A percentile compares a stretch with the other conserved stretches of the same genome.
Conservation (phyloP, 2,888 invertebrate species). For the Cacoxenus indagator region DNA sequence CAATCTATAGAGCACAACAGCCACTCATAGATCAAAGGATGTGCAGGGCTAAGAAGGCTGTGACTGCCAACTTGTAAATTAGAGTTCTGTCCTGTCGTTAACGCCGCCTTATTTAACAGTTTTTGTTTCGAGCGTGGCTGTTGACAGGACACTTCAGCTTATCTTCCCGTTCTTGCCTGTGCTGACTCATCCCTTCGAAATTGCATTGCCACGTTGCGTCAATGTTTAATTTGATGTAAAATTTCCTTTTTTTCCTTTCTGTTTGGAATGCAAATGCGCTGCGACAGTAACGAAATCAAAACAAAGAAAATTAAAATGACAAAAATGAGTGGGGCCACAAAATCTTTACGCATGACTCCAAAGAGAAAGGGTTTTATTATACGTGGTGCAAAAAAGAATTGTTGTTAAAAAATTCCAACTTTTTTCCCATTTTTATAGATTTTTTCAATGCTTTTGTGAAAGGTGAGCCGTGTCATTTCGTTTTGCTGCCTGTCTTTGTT, state of each 20-base stretch:
- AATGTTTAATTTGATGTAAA: constrained; percentile 8
- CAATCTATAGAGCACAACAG: neutral
- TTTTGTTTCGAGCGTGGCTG: too few relatives aligned
- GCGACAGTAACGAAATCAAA: neutral
- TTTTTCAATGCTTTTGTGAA: neutral
- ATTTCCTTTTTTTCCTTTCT: neutral
- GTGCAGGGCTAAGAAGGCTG: too few relatives aligned
- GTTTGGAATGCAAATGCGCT: constrained; percentile 8
- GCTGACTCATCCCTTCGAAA: neutral
- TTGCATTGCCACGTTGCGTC: neutral
- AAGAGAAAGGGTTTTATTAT: too few relatives aligned
- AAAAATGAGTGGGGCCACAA: neutral
- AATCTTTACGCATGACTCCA: neutral
- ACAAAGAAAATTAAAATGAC: neutral
- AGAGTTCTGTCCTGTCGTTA: too few relatives aligned
- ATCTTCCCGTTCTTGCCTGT: neutral
- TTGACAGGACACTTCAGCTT: neutral
- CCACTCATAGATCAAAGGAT: neutral
- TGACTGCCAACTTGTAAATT: too few relatives aligned
- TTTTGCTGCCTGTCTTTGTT: neutral
- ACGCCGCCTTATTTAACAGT: too few relatives aligned
- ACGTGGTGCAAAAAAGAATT: too few relatives aligned
- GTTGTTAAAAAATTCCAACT: too few relatives aligned
- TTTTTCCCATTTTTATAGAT: neutral
- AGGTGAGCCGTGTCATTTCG: neutral